These are phyloP conservation scores for Physella acuta DNA, from an alignment of 1,140 invertebrate species.

Conservation along the genomic window DNA sequence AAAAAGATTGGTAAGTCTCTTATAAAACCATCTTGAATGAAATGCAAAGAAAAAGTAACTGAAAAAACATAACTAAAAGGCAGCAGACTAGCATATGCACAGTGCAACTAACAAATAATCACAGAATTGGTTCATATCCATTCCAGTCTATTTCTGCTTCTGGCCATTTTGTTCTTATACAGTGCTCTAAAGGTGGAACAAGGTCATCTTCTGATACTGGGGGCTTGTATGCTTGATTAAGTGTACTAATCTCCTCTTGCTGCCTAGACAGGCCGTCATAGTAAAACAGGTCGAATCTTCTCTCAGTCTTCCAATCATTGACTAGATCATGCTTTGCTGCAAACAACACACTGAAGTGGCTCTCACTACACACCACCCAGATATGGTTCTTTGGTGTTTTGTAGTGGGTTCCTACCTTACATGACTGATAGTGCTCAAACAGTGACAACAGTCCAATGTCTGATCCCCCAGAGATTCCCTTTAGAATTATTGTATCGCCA, in stretches of 20 bases:
- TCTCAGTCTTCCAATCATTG: constrained; percentile 59
- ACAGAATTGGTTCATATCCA: constrained; percentile 52
- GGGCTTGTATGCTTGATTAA: constrained; percentile 40
- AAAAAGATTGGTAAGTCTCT: too few species aligned
- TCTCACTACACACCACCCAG: constrained; percentile 67
- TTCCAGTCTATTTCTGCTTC: constrained; percentile 62
- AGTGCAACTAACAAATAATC: too few species aligned
- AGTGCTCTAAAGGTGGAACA: constrained; percentile 64
- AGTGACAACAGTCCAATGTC: constrained; percentile 66
- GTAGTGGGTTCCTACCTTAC: constrained; percentile 63
- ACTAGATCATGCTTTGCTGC: constrained; percentile 56
- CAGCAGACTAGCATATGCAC: too few species aligned
- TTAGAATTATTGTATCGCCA: constrained; percentile 53
- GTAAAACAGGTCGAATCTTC: constrained; percentile 64
- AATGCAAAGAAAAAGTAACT: too few species aligned
- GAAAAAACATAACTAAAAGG: too few species aligned
- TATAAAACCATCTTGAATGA: too few species aligned
- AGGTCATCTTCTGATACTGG: constrained; percentile 52
- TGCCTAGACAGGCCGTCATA: constrained; percentile 65
- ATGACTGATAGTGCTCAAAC: constrained; percentile 66
- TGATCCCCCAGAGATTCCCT: constrained; percentile 58
- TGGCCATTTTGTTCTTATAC: constrained; percentile 64
- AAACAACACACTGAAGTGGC: constrained; percentile 66
- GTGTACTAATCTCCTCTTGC: constrained; percentile 62
- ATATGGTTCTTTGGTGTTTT: constrained; percentile 66